Base-by-base conservation (phyloP, 2,797 vertebrate species). In the Picus viridis region DNA sequence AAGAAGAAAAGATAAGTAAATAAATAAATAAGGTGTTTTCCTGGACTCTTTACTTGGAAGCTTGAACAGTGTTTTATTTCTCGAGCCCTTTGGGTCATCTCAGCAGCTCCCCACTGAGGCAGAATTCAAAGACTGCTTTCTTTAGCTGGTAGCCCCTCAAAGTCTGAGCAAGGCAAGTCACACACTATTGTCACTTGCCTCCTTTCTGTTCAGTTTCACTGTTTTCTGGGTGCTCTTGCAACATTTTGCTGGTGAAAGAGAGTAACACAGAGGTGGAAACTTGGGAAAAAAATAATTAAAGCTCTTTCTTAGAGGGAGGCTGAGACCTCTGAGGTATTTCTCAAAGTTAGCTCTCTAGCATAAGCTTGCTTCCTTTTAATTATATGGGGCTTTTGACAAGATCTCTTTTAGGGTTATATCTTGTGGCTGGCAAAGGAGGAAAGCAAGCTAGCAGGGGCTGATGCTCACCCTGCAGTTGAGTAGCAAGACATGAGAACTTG, bases 401-500 rank as follows among this genome's bases (percentile, higher is more conserved):
- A n/a, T 23, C 14, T 39, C 2, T 13, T 53, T 70, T 43, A 57
- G 30, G 14, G 17, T 41, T 62, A 5, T 5, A 2, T 29, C 0
- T 0, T 24, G 17, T 19, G 16, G 2, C n/a, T 84, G 81, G 34
- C 45, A 75, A 58, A 63, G 53, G 49, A 82, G 23, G 20, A 65
- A 73, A 36, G 16, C 10, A 47, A 75, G 63, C 6, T 12, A 36
- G 22, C 2, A 7, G 34, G 7, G 6, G 1, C n/a, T 85, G 36
- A 32, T 73, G 57, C 15, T 15, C 9, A 9, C 39, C 23, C 32
- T 67, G 26, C 45, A 57, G 32, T 30, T 69, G 22, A 17, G 16
- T 11, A 65, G 26, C 24, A 43, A 16, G 34, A 34, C 4, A 3
- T 4, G 3, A 41, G 18, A 54, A 24, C 10, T 49, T 61, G 23